Evolutionary conservation across 2,113 vertebrate genomes (phyloP).

Genomic region (Eolophus roseicapilla): DNA sequence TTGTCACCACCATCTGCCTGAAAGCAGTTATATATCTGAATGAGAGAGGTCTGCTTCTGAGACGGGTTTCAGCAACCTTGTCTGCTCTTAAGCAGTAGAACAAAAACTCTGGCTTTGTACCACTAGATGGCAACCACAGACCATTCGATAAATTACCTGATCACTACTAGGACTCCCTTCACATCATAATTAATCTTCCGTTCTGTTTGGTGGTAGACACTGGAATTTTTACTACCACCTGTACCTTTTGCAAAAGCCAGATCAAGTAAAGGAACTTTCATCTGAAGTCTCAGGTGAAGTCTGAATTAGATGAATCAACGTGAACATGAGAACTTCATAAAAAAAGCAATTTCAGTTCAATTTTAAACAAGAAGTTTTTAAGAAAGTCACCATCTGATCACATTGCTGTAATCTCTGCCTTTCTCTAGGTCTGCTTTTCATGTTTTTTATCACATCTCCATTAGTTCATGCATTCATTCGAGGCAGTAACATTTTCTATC

Average conservation of each 20-base stretch:
- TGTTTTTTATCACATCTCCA: not conserved
- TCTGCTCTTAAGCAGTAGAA: not conserved
- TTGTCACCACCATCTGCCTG: not conserved
- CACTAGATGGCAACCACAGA: conserved; percentile 58
- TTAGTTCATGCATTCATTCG: not conserved
- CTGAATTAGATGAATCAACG: not conserved
- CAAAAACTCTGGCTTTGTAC: not conserved
- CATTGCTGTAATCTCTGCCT: not conserved
- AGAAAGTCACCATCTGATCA: not conserved
- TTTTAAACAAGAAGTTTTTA: not conserved
- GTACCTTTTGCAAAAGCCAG: not conserved
- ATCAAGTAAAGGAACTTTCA: not conserved
- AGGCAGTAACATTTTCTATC: not conserved
- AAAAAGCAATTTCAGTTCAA: not conserved
- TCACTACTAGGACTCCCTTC: not conserved
- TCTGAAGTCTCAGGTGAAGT: not conserved
- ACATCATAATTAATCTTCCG: not conserved
- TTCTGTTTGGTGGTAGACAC: not conserved
- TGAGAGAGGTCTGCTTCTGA: not conserved
- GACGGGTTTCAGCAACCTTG: not conserved
- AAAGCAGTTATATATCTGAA: not conserved
- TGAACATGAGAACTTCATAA: not conserved
- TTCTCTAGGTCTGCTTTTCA: not conserved
- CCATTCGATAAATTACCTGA: not conserved
- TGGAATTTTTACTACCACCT: not conserved